These are phyloP conservation scores for Lota lota DNA, from an alignment of 2,113 vertebrate species.

Conservation along the genomic window DNA sequence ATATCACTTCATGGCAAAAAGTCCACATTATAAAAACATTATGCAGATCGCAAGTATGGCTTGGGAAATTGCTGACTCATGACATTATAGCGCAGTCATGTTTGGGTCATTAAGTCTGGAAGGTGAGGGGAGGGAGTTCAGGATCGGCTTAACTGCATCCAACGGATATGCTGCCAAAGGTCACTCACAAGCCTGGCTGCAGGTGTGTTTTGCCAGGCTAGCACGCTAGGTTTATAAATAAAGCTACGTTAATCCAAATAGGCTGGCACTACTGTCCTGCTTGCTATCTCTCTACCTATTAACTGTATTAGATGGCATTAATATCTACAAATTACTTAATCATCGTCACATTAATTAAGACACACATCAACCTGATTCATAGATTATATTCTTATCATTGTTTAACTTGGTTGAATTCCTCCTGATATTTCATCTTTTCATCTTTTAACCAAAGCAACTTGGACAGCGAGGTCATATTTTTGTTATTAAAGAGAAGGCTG, in stretches of 20 bases:
- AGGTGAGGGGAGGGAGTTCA: slow-evolving; percentile 56
- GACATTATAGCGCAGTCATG: slow-evolving; percentile 23
- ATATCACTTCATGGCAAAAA: slow-evolving; percentile 27
- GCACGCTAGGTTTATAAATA: neutral
- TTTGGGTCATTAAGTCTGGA: slow-evolving; percentile 62
- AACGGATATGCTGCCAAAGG: slow-evolving; percentile 51
- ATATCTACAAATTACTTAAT: too few relatives aligned
- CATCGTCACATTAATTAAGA: too few relatives aligned
- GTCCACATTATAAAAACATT: slow-evolving; percentile 59
- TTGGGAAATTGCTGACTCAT: slow-evolving; percentile 57
- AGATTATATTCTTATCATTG: too few relatives aligned
- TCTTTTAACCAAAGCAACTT: too few relatives aligned
- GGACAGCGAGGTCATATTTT: too few relatives aligned
- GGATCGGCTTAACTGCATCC: slow-evolving; percentile 36
- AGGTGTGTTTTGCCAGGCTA: slow-evolving; percentile 6
- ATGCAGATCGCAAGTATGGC: slow-evolving; percentile 48
- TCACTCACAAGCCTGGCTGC: slow-evolving; percentile 52
- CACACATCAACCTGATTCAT: too few relatives aligned
- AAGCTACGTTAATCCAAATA: neutral
- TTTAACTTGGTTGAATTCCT: too few relatives aligned
- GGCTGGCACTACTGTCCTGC: too few relatives aligned
- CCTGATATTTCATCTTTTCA: too few relatives aligned
- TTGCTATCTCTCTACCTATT: too few relatives aligned
- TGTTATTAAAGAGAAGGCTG: too few relatives aligned
- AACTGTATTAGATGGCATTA: too few relatives aligned